Evolutionary conservation across 2,113 vertebrate species (phyloP).

Genomic region (Orthonyx spaldingii): DNA sequence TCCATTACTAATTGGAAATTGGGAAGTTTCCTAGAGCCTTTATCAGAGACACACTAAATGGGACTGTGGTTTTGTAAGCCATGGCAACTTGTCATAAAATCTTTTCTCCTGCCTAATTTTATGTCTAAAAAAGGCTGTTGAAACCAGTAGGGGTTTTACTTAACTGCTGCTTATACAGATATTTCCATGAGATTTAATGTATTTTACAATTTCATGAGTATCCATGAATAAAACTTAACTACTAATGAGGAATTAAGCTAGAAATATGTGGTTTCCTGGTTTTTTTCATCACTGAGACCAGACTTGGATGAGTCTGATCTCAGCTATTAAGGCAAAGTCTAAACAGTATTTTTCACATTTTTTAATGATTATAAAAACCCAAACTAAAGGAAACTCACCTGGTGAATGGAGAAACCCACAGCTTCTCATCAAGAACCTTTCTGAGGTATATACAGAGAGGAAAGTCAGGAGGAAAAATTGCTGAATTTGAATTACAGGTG

Average conservation of each 20-base stretch:
- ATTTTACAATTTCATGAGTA: background rate
- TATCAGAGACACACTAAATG: background rate
- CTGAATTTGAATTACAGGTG: background rate
- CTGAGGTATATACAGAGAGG: background rate
- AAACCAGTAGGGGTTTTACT: background rate
- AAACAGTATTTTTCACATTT: background rate
- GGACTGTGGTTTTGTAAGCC: background rate
- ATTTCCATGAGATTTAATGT: background rate
- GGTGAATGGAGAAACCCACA: background rate
- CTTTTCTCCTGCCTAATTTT: background rate
- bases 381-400: background rate
- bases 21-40: background rate
- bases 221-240: background rate
- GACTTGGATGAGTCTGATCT: background rate
- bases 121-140: background rate
- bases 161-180: background rate
- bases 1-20: background rate
- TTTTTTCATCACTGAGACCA: background rate
- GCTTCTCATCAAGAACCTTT: background rate
- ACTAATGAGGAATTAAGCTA: background rate
- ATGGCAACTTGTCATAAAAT: background rate
- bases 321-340: background rate
- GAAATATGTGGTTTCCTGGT: background rate
- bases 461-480: background rate
- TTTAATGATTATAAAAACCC: background rate